Base-by-base conservation (phyloP, 2,113 vertebrate species). In the Pachypanchax playfairii region DNA sequence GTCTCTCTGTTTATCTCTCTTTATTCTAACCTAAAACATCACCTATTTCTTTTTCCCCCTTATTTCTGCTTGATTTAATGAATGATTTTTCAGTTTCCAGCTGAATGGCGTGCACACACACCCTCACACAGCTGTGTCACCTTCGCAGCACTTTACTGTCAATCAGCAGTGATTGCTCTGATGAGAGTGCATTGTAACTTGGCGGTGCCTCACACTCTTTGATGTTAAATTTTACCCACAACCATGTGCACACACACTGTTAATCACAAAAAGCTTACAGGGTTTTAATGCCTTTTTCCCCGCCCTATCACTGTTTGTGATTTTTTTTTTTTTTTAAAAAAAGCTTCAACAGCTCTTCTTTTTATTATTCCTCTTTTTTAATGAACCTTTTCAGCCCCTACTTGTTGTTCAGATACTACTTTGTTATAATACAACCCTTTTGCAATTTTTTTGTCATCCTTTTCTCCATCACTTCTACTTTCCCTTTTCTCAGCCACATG, bases 141-240 rank as follows among this genome's bases (percentile, higher is more conserved):
- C 68, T 76, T 51, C 49, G 63, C 57, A 71, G 47, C 51, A 57
- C 55, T 60, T 52, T 24, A 33, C 59, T 70, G 66, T 81, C 73
- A 78, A 69, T 85, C 75, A 75, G 64, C 7, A 20, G 17, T 73
- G 72, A 84, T 79, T 84, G 69, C 65, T 21, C 53, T 65, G 71
- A 76, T 14, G 20, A 76, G 70, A 69, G 54, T 56, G 48, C 48
- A 48, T 56, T 65, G 55, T 48, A 68, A 60, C 42, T 1, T 33
- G 49, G 53, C 64, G 41, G 24, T 71, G 74, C 44, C 31, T 77
- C 66, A 48, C 11, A 44, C 54, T 47, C 43, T 63, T 39, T 55
- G 25, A 5, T 65, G 58, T 28, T 65, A 58, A 66, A 61, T 77
- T 33, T 48, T 12, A 61, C 25, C 14, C 59, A 35, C 51, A 41